A percentile compares a stretch with the other conserved stretches of the same genome.
These are phyloP conservation scores for Mionectes olivaceus DNA, from an alignment of 2,797 vertebrate species.

Conservation along the genomic window DNA sequence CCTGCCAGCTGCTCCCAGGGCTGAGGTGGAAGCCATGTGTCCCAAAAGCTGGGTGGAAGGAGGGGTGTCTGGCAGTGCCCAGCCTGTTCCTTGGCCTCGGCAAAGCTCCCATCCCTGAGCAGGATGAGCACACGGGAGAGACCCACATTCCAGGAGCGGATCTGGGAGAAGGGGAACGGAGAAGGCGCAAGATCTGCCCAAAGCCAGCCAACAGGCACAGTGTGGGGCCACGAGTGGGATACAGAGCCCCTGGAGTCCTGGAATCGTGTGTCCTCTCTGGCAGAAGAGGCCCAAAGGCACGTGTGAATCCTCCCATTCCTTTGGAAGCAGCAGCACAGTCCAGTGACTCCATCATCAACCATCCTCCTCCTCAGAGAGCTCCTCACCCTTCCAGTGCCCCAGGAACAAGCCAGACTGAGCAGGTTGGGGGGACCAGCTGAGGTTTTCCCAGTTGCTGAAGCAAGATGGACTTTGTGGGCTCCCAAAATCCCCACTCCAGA, in stretches of 20 bases:
- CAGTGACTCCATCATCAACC: fast-evolving
- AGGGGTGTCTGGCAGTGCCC: neutral
- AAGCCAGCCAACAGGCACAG: neutral
- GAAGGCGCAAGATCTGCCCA: neutral
- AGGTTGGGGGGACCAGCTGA: neutral
- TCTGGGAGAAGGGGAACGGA: neutral
- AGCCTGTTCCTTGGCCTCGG: neutral
- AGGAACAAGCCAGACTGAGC: neutral
- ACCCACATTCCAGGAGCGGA: fast-evolving
- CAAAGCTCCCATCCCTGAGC: fast-evolving
- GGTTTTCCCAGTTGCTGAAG: neutral
- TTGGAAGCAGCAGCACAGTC: neutral
- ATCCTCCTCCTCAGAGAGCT: neutral
- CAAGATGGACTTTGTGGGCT: neutral
- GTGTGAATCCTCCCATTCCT: neutral
- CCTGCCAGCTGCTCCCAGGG: neutral
- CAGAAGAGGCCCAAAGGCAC: neutral
- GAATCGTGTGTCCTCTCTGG: neutral
- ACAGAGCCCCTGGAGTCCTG: neutral
- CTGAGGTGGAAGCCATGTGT: neutral
- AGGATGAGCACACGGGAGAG: neutral
- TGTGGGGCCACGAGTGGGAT: fast-evolving
- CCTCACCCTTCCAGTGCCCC: neutral
- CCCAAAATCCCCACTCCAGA: neutral
- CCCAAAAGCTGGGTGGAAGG: neutral